phyloP scores from a whole-genome alignment of 2,797 vertebrate species.

The Ctenopoma kingsleyae region DNA sequence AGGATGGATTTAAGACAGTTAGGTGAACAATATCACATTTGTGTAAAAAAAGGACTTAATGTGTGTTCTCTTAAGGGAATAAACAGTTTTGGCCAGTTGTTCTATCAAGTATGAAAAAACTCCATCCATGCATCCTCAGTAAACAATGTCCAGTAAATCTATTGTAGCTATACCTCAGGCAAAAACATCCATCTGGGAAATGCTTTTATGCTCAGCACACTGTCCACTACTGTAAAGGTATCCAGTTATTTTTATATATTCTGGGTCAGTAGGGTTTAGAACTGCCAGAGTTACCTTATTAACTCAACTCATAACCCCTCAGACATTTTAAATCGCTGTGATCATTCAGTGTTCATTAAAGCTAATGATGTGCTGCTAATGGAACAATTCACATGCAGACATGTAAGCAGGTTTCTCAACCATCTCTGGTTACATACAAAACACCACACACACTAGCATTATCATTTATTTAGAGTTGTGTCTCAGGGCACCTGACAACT shows the following conservation, averaged over 20 bases:
- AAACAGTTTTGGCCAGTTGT: constrained; percentile 8
- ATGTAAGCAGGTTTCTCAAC: no score
- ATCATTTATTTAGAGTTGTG: not conserved
- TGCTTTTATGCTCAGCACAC: not conserved
- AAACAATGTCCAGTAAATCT: not conserved
- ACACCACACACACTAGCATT: not conserved
- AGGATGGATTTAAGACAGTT: constrained; percentile 39
- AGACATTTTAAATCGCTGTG: not conserved
- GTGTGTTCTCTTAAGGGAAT: constrained; percentile 31
- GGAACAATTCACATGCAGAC: no score
- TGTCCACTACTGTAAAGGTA: not conserved
- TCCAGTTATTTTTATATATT: not conserved
- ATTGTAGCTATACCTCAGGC: no score
- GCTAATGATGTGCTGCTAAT: no score
- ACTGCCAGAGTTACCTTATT: not conserved
- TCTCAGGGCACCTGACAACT: not conserved
- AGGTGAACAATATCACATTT: constrained; percentile 33
- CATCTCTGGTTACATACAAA: no score
- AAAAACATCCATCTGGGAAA: not conserved
- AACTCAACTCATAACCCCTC: no score
- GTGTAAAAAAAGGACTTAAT: constrained; percentile 3
- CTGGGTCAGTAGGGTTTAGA: not conserved
- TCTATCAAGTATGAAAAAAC: not conserved
- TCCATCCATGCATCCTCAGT: not conserved
- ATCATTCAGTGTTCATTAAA: not conserved